Evolutionary conservation across 2,113 vertebrate species (phyloP), one percentile per base, ranked within the genome.

Genomic region (Heterotis niloticus): DNA sequence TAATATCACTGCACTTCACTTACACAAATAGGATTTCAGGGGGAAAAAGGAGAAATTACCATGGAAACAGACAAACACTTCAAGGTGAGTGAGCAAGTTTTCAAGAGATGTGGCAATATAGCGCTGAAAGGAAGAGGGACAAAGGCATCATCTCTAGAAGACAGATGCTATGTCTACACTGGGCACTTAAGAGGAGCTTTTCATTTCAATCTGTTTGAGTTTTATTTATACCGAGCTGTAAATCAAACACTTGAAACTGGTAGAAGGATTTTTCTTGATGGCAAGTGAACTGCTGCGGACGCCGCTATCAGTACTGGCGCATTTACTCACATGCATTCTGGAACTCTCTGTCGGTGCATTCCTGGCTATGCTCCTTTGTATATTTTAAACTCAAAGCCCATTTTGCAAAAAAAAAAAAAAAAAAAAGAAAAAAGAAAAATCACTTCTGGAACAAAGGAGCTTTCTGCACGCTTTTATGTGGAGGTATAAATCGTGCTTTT

Each of bases 61-160:
- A 91, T 92, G 87, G 88, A 86, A 91, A 91, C 88, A 82, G 79
- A 83, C 77, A 82, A 81, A 82, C 76, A 79, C 71, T 85, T 90
- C 84, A 88, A 88, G 84, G 86, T 88, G 83, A 90, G 81, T 71
- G 69, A 11, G 29, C 44, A 23, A 71, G 44, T 80, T 79, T 65
- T 82, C 14, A 87, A 87, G 83, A 71, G 69, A 88, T 81, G 54
- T 56, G 62, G 67, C 79, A 59, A 85, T 85, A 89, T 81, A 85
- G 86, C 83, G 59, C 60, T 71, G 59, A 79, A 80, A 86, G 85
- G 78, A 74, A 52, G 18, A 54, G 44, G 64, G 71, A 74, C 71
- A 56, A 74, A 74, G 17, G 71, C 12, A 44, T 20, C 20, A 11
- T 74, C 71, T 28, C 71, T 57, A 56, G 5, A 74, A 24, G 54